Evolutionary conservation across 1,140 invertebrate species (phyloP).

Genomic region (Lutraria rhynchaena): DNA sequence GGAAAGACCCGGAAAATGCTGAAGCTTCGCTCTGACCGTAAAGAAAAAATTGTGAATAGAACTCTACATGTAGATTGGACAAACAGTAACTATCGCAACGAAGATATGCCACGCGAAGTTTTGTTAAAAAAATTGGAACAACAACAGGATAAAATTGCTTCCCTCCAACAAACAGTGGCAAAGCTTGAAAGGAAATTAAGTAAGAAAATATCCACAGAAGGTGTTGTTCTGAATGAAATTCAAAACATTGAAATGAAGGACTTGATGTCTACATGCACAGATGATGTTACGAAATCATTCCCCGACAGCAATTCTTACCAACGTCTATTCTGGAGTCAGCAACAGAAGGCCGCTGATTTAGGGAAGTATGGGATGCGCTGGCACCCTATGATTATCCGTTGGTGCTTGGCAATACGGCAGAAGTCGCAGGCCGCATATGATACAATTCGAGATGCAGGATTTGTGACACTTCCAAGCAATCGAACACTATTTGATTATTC

Average conservation of each 20-base stretch:
- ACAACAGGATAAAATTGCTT: too few species aligned
- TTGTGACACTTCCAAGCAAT: constrained; percentile 42
- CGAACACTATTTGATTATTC: constrained; percentile 51
- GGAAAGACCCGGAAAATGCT: too few species aligned
- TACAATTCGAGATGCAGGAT: constrained; percentile 30
- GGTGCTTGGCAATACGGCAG: constrained; percentile 37
- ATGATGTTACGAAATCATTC: constrained; percentile 14
- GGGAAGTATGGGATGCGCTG: constrained; percentile 35
- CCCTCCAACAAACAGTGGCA: not conserved
- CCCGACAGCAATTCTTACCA: constrained; percentile 26
- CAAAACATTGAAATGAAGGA: not conserved
- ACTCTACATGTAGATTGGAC: too few species aligned
- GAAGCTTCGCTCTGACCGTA: too few species aligned
- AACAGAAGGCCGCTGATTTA: not conserved
- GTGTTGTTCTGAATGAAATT: not conserved
- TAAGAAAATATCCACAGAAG: not conserved
- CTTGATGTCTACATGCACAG: not conserved
- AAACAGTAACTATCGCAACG: too few species aligned
- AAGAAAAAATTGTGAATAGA: too few species aligned
- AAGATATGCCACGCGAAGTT: too few species aligned
- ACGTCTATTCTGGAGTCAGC: constrained; percentile 46
- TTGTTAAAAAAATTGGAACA: too few species aligned
- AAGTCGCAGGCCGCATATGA: constrained; percentile 27
- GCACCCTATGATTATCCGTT: constrained; percentile 50
- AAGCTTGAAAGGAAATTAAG: not conserved